Conservation (phyloP, 2,113 vertebrate species). For the Haemorhous mexicanus region DNA sequence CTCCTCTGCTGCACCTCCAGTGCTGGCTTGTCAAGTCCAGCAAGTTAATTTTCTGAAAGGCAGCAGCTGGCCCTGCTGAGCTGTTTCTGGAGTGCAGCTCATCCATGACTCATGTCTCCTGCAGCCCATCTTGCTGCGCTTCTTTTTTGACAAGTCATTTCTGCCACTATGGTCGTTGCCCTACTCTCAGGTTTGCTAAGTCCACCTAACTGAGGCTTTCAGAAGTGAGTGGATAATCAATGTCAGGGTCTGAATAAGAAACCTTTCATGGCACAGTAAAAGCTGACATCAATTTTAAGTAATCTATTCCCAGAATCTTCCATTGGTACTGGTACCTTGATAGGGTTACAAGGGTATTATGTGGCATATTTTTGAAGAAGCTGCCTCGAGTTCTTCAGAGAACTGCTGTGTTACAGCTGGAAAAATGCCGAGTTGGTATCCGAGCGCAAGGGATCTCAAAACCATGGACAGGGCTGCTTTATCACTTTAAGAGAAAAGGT, state of each 20-base stretch:
- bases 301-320: neutral
- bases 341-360: neutral
- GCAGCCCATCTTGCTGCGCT: constrained; percentile 3
- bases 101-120: constrained; percentile 62
- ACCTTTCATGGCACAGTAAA: neutral
- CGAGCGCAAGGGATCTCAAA: neutral
- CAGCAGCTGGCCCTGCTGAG: constrained; percentile 59
- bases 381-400: neutral
- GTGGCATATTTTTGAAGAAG: neutral
- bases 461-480: neutral
- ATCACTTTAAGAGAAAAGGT: neutral
- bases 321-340: neutral
- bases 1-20: neutral
- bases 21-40: neutral
- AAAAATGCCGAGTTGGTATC: neutral
- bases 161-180: constrained; percentile 56
- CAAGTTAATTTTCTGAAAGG: neutral
- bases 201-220: neutral
- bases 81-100: constrained; percentile 63
- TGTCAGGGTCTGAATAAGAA: neutral
- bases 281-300: neutral
- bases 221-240: neutral
- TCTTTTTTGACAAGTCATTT: constrained; percentile 40
- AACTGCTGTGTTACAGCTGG: neutral
- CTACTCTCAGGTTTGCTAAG: constrained; percentile 70